A percentile compares a stretch with the other conserved stretches of the same genome.
phyloP scores from a whole-genome alignment of 2,797 vertebrate genomes.

The Aulostomus chinensis region DNA sequence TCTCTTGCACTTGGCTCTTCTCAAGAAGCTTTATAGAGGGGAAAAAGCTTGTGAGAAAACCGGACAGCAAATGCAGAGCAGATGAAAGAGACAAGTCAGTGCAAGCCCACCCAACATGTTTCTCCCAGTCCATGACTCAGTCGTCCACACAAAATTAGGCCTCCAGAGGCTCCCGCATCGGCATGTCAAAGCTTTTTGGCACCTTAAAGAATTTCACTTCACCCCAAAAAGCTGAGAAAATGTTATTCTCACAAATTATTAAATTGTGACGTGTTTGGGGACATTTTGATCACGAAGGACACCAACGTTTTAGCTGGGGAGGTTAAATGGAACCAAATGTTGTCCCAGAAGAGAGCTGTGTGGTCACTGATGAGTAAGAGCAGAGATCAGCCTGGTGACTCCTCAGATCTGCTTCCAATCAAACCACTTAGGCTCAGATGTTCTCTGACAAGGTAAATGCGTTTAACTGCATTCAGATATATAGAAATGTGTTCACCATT shows the following conservation, averaged over 20 bases:
- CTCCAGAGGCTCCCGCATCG: slow-evolving; percentile 39
- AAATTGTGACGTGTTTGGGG: slow-evolving; percentile 44
- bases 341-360: slow-evolving; percentile 29
- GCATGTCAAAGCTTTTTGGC: slow-evolving; percentile 51
- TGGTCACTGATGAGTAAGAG: slow-evolving; percentile 63
- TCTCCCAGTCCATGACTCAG: slow-evolving; percentile 3
- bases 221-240: slow-evolving; percentile 55
- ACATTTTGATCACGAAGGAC: slow-evolving; percentile 62
- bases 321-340: slow-evolving; percentile 76
- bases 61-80: slow-evolving; percentile 49
- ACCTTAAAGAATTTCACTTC: slow-evolving; percentile 49
- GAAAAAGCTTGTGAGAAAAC: slow-evolving; percentile 49
- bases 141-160: slow-evolving; percentile 47
- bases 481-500: slow-evolving; percentile 68
- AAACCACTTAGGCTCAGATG: slow-evolving; percentile 30
- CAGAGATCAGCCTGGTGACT: slow-evolving; percentile 52
- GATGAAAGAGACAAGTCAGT: slow-evolving; percentile 42
- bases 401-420: slow-evolving; percentile 73
- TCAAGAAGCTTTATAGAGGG: slow-evolving; percentile 53
- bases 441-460: slow-evolving; percentile 67
- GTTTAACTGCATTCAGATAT: slow-evolving; percentile 61
- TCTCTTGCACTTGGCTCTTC: slow-evolving; percentile 50
- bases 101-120: slow-evolving; percentile 41
- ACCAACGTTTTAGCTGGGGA: slow-evolving; percentile 30
- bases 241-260: slow-evolving; percentile 69